Evolutionary conservation across 2,888 invertebrate genomes (phyloP).

Genomic region (Hypomecis atomaria): DNA sequence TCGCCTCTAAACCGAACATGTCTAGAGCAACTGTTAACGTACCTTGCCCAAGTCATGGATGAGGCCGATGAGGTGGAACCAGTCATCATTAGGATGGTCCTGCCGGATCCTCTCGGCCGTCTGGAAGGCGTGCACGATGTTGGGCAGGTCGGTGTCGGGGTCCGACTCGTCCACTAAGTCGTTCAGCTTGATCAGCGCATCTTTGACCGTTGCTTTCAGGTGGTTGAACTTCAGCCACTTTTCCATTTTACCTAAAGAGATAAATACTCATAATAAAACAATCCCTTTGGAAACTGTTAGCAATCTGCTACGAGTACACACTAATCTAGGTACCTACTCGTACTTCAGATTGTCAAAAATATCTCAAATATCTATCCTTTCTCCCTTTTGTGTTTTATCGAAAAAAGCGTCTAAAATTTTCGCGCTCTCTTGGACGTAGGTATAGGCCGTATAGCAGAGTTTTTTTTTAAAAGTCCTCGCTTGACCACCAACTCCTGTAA

Average conservation of each 20-base stretch:
- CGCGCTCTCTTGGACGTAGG: too few species aligned
- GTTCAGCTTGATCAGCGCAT: conserved; percentile 94
- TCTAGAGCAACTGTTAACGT: background rate
- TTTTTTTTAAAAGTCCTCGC: too few species aligned
- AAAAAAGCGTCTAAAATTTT: too few species aligned
- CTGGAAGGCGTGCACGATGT: conserved; percentile 98
- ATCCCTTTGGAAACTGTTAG: too few species aligned
- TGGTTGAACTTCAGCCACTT: conserved; percentile 95
- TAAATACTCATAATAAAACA: background rate
- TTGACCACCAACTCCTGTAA: too few species aligned
- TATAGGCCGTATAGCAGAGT: too few species aligned
- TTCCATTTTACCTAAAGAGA: conserved; percentile 85
- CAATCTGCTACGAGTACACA: too few species aligned
- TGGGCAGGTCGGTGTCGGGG: conserved; percentile 96
- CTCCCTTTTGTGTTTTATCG: too few species aligned
- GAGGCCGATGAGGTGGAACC: conserved; percentile 97
- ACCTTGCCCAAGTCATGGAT: conserved; percentile 98
- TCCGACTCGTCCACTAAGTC: conserved; percentile 97
- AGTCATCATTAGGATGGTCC: conserved; percentile 93
- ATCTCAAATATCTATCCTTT: too few species aligned
- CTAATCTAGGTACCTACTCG: too few species aligned
- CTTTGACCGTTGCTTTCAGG: conserved; percentile 91
- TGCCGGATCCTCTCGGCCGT: conserved; percentile 96
- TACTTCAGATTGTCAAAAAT: too few species aligned
- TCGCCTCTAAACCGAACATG: too few species aligned